Conservation (phyloP, 2,888 invertebrate species). For the Lissonota sp. region DNA sequence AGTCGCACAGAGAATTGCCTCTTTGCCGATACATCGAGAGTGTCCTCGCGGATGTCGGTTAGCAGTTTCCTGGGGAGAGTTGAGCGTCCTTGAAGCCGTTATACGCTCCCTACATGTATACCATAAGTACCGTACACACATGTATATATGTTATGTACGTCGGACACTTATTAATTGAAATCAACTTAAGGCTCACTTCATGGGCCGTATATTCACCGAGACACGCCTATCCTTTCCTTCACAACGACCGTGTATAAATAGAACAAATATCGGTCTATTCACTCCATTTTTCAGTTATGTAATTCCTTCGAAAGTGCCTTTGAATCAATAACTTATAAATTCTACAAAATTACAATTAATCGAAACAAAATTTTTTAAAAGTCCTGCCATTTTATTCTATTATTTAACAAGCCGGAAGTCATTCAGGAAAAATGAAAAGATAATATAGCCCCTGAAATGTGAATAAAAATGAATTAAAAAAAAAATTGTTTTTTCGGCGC, state of each 20-base stretch:
- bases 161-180: constrained; percentile 68
- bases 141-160: constrained; percentile 8
- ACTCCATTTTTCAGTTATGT: background rate
- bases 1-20: constrained; percentile 47
- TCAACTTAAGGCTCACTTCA: constrained; percentile 65
- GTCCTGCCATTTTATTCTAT: too few relatives aligned
- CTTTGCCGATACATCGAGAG: constrained; percentile 66
- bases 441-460: constrained; percentile 4
- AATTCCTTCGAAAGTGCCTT: background rate
- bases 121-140: constrained; percentile 25
- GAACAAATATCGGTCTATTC: background rate
- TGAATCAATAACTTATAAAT: too few relatives aligned
- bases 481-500: too few relatives aligned
- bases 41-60: constrained; percentile 79
- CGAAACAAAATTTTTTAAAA: too few relatives aligned
- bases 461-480: constrained; percentile 6
- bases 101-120: constrained; percentile 74
- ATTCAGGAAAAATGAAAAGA: background rate
- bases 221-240: constrained; percentile 70
- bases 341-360: too few relatives aligned
- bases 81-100: constrained; percentile 80
- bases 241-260: constrained; percentile 3
- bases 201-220: constrained; percentile 65
- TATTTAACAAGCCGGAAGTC: too few relatives aligned
- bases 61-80: constrained; percentile 81